These are phyloP conservation scores for Archips xylosteana DNA, from an alignment of 2,888 invertebrate species.

Conservation along the genomic window DNA sequence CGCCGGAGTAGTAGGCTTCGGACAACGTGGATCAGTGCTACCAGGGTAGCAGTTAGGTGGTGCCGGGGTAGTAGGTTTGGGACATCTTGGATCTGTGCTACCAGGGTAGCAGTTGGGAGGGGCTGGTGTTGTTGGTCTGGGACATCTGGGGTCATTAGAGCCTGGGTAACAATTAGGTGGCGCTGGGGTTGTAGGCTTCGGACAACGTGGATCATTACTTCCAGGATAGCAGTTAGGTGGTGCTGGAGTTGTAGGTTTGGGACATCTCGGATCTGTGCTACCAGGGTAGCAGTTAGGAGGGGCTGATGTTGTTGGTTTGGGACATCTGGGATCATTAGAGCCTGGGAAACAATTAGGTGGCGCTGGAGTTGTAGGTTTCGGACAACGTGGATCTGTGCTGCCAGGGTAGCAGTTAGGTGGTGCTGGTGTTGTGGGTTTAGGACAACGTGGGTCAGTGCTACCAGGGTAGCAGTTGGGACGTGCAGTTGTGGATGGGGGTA, in stretches of 20 bases:
- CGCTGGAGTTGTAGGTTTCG: conserved; percentile 48
- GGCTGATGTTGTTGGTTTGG: conserved; percentile 49
- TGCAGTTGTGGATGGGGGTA: too few species aligned
- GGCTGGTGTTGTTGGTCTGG: too few species aligned
- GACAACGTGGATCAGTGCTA: background rate
- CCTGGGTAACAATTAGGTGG: conserved; percentile 36
- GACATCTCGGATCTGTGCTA: conserved; percentile 53
- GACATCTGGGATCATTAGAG: conserved; percentile 53
- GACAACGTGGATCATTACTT: conserved; percentile 58
- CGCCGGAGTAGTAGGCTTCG: conserved; percentile 47
- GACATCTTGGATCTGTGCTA: too few species aligned
- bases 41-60: background rate
- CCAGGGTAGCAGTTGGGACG: conserved; percentile 46
- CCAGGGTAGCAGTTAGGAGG: background rate
- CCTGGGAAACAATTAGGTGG: conserved; percentile 55
- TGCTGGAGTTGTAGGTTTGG: conserved; percentile 47
- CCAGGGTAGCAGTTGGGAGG: too few species aligned
- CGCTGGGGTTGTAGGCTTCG: conserved; percentile 50
- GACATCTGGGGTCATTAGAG: too few species aligned
- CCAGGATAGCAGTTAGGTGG: conserved; percentile 51
- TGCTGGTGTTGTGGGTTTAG: conserved; percentile 55
- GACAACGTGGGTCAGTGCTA: conserved; percentile 47
- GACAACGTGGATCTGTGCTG: conserved; percentile 54
- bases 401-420: conserved; percentile 46
- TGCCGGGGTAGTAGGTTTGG: background rate